Conservation (phyloP, 2,113 vertebrate species). For the Mohoua ochrocephala region DNA sequence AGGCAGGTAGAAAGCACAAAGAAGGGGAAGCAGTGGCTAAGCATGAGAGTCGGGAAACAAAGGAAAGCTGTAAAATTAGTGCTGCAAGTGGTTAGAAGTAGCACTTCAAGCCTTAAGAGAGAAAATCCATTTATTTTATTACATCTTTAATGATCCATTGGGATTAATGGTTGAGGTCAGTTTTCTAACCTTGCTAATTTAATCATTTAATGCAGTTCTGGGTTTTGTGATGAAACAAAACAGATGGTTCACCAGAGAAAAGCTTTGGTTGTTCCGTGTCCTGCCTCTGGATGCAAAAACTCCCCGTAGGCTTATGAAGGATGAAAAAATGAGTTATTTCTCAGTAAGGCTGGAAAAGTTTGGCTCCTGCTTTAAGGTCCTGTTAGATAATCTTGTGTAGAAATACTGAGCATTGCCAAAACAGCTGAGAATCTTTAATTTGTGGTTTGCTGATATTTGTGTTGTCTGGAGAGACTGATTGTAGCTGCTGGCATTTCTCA, state of each 20-base stretch:
- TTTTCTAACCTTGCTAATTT: background rate
- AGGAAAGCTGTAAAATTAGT: background rate
- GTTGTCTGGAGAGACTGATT: background rate
- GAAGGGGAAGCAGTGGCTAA: background rate
- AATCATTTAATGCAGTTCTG: background rate
- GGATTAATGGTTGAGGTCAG: background rate
- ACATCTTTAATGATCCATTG: background rate
- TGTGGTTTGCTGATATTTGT: background rate
- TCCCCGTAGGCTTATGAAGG: background rate
- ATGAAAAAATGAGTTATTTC: background rate
- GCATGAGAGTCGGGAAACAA: background rate
- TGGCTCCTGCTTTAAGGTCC: background rate
- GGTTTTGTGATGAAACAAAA: background rate
- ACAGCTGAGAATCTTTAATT: background rate
- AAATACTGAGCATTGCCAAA: background rate
- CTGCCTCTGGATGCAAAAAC: background rate
- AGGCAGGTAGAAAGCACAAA: background rate
- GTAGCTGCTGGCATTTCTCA: background rate
- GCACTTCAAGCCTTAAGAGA: background rate
- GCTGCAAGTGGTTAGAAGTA: background rate
- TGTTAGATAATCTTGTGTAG: background rate
- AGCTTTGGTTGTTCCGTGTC: background rate
- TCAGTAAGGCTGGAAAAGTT: background rate
- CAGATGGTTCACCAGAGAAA: background rate
- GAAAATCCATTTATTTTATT: slow-evolving; percentile 1